phyloP scores from a whole-genome alignment of 1,140 invertebrate species.

The Calosoma granatense region DNA sequence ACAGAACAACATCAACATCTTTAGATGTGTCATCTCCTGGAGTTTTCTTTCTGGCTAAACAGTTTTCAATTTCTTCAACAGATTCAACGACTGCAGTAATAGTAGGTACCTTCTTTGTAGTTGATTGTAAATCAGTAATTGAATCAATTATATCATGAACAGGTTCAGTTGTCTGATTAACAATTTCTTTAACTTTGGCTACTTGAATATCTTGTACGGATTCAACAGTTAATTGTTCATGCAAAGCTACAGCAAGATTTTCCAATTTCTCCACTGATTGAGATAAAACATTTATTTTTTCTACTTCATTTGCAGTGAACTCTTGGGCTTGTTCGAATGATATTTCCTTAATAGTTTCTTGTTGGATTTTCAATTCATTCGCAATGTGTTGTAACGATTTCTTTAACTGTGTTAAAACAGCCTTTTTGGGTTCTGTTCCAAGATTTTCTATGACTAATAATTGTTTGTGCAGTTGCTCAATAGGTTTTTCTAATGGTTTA shows the following conservation, averaged over 20 bases:
- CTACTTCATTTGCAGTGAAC: not conserved
- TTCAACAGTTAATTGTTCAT: not conserved
- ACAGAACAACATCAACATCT: not conserved
- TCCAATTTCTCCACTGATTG: not conserved
- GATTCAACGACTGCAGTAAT: not conserved
- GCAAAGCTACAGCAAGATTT: not conserved
- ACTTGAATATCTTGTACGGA: not conserved
- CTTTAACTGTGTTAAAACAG: not conserved
- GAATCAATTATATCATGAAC: not conserved
- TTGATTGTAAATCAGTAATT: not conserved
- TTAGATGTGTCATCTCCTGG: slow-evolving; percentile 20
- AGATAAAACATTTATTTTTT: not conserved
- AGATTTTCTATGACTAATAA: not conserved
- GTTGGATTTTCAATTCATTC: not conserved
- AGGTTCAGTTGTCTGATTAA: not conserved
- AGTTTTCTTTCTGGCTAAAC: slow-evolving; percentile 25
- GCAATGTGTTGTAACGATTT: not conserved
- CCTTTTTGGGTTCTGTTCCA: not conserved
- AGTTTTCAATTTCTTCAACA: not conserved
- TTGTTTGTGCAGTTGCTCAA: not conserved
- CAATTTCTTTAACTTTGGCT: not conserved
- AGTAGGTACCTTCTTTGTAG: not conserved
- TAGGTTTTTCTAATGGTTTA: not conserved
- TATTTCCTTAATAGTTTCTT: not conserved
- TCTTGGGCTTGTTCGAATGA: not conserved